Conservation (phyloP, 2,797 vertebrate genomes). For the Smutsia temminckii region DNA sequence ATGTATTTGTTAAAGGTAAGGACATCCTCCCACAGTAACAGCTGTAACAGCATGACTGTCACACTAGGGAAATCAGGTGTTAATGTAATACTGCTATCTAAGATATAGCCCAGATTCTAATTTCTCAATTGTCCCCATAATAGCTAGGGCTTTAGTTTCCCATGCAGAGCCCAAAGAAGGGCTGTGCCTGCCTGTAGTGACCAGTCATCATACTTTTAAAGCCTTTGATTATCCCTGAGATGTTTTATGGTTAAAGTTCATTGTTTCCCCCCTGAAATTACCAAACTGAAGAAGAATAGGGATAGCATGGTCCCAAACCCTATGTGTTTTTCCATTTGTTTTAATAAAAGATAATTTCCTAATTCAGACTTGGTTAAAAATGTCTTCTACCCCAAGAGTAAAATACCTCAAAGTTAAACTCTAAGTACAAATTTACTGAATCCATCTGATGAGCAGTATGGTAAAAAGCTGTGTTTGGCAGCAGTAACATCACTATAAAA, state of each 20-base stretch:
- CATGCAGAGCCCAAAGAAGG: not conserved
- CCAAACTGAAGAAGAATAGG: not conserved
- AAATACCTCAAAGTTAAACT: not conserved
- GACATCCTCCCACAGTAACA: not conserved
- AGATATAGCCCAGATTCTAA: not conserved
- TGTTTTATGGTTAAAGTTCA: not conserved
- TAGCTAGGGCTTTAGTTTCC: not conserved
- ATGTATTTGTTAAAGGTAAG: not conserved
- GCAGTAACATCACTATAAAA: too few species aligned
- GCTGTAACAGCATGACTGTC: not conserved
- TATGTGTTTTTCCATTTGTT: not conserved
- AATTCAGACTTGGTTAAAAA: slow-evolving; percentile 12
- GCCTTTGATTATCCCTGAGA: not conserved
- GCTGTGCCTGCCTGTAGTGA: not conserved
- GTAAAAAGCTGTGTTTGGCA: not conserved
- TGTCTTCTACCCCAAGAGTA: not conserved
- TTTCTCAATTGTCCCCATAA: not conserved
- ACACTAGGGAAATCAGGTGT: not conserved
- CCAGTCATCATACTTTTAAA: not conserved
- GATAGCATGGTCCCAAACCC: rapidly evolving
- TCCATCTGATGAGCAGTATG: not conserved
- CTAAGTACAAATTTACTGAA: not conserved
- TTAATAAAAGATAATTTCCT: not conserved
- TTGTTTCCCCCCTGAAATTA: not conserved
- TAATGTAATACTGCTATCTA: not conserved